phyloP scores from a whole-genome alignment of 2,113 vertebrate genomes.

The Callorhinus ursinus region DNA sequence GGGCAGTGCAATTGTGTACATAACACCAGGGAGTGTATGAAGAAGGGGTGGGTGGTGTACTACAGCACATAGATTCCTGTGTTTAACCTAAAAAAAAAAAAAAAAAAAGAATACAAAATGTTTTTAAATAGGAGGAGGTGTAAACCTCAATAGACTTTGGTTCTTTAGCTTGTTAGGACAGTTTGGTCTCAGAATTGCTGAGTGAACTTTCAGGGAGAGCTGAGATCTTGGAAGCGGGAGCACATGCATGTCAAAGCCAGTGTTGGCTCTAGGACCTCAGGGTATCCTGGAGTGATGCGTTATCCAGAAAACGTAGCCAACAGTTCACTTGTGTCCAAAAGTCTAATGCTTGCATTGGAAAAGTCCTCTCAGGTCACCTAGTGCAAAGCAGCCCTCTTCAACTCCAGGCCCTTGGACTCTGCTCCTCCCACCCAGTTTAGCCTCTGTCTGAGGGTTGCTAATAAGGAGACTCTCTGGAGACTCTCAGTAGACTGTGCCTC shows the following conservation, averaged over 20 bases:
- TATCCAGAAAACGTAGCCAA: constrained; percentile 82
- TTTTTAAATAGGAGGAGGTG: neutral
- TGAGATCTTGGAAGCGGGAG: constrained; percentile 68
- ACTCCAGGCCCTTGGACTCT: neutral
- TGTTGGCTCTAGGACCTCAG: constrained; percentile 71
- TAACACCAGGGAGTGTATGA: neutral
- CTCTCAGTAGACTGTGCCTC: neutral
- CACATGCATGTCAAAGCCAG: constrained; percentile 80
- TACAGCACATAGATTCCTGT: neutral
- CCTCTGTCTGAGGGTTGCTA: constrained; percentile 5
- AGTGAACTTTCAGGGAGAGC: constrained; percentile 59
- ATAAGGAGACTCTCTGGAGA: neutral
- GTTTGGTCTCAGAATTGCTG: constrained; percentile 74
- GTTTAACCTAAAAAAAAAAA: neutral
- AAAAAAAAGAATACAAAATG: neutral
- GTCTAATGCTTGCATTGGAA: constrained; percentile 67
- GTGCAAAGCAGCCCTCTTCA: constrained; percentile 64
- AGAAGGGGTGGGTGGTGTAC: neutral
- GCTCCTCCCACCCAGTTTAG: constrained; percentile 58
- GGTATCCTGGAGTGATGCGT: constrained; percentile 75
- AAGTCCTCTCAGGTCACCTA: constrained; percentile 70
- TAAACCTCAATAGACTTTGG: neutral
- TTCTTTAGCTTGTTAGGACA: constrained; percentile 66
- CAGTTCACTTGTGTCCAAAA: constrained; percentile 79
- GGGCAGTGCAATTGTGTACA: neutral